These are phyloP conservation scores for Phasianus colchicus DNA, from an alignment of 2,113 vertebrate genomes.

Conservation along the genomic window DNA sequence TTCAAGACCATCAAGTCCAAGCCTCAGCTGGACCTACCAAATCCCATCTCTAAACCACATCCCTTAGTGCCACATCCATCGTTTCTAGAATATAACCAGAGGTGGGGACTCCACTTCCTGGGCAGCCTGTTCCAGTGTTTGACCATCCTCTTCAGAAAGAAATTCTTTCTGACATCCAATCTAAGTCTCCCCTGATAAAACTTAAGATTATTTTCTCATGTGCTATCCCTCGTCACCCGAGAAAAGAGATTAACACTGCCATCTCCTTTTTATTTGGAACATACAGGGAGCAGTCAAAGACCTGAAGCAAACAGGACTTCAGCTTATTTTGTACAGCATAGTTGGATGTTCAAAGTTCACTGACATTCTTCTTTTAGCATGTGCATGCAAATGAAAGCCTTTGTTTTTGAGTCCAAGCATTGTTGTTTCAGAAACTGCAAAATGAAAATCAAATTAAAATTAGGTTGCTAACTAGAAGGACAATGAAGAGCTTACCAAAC, in stretches of 20 bases:
- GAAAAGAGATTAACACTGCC: not conserved
- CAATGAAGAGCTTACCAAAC: conserved; percentile 85
- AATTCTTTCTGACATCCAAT: not conserved
- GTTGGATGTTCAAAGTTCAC: not conserved
- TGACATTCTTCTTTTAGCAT: not conserved
- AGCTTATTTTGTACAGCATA: not conserved
- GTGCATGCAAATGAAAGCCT: not conserved
- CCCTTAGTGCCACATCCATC: not conserved
- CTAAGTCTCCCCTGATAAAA: not conserved
- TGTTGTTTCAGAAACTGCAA: not conserved
- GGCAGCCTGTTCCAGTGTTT: not conserved
- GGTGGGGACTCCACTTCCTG: not conserved
- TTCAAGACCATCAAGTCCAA: not conserved
- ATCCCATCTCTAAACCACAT: not conserved
- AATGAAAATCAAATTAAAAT: not conserved
- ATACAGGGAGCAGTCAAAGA: not conserved
- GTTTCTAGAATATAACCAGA: not conserved
- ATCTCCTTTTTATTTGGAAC: not conserved
- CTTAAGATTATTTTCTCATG: not conserved
- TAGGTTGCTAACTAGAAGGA: not conserved
- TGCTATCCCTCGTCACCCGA: not conserved
- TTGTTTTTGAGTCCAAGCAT: rapidly evolving
- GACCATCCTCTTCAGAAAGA: not conserved
- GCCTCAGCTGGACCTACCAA: not conserved
- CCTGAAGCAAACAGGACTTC: not conserved